Conservation (phyloP, 2,797 vertebrate species). For the Gobio occitaniae region DNA sequence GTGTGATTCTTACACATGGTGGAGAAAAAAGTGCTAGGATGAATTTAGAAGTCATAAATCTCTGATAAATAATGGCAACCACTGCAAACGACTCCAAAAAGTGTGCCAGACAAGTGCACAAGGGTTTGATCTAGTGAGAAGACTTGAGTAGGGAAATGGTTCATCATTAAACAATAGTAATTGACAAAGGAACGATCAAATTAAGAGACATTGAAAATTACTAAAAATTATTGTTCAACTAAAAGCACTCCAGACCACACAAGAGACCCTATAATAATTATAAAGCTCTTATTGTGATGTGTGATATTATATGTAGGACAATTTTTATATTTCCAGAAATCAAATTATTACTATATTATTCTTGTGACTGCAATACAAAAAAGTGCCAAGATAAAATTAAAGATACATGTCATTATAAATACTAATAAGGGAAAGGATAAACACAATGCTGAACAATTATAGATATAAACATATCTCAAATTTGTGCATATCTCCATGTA, state of each 20-base stretch:
- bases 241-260: background rate
- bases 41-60: background rate
- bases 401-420: background rate
- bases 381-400: background rate
- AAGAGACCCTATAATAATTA: background rate
- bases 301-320: background rate
- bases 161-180: background rate
- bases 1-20: background rate
- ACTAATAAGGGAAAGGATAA: background rate
- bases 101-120: background rate
- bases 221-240: background rate
- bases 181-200: background rate
- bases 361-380: background rate
- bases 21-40: conserved; percentile 1
- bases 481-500: background rate
- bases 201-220: background rate
- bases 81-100: background rate
- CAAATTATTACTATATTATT: background rate
- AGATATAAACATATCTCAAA: background rate
- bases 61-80: background rate
- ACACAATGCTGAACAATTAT: background rate
- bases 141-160: background rate
- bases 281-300: background rate
- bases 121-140: background rate
- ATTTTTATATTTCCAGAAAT: background rate